Evolutionary conservation across 2,888 invertebrate genomes (phyloP).

Genomic region (Hirudinaria manillensis): DNA sequence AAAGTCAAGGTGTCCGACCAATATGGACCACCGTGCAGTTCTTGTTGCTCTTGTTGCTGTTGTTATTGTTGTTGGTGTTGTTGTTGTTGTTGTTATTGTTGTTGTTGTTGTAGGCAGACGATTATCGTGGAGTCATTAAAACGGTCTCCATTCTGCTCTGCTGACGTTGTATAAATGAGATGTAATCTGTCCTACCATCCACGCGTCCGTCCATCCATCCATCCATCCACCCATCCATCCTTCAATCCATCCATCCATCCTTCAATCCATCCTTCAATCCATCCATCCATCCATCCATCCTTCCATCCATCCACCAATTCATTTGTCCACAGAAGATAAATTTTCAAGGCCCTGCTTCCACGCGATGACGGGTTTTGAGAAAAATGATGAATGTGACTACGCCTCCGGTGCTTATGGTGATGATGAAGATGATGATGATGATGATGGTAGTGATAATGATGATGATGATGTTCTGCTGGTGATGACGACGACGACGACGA

Average conservation of each 20-base stretch:
- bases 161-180: too few relatives aligned
- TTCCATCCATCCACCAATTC: background rate
- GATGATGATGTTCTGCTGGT: background rate
- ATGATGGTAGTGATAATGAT: background rate
- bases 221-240: constrained; percentile 1
- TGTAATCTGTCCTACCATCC: background rate
- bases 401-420: background rate
- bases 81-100: too few relatives aligned
- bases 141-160: too few relatives aligned
- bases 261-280: background rate
- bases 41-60: too few relatives aligned
- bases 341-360: background rate
- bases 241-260: constrained; percentile 1
- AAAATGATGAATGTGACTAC: constrained; percentile 9
- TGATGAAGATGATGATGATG: constrained; percentile 8
- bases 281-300: background rate
- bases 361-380: background rate
- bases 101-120: too few relatives aligned
- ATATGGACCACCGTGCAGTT: too few relatives aligned
- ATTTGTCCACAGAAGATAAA: background rate
- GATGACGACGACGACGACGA: constrained; percentile 1
- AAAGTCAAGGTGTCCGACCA: too few relatives aligned
- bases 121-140: too few relatives aligned
- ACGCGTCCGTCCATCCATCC: background rate
- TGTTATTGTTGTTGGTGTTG: too few relatives aligned